Conservation (phyloP, 2,113 vertebrate genomes). For the Sitta europaea region DNA sequence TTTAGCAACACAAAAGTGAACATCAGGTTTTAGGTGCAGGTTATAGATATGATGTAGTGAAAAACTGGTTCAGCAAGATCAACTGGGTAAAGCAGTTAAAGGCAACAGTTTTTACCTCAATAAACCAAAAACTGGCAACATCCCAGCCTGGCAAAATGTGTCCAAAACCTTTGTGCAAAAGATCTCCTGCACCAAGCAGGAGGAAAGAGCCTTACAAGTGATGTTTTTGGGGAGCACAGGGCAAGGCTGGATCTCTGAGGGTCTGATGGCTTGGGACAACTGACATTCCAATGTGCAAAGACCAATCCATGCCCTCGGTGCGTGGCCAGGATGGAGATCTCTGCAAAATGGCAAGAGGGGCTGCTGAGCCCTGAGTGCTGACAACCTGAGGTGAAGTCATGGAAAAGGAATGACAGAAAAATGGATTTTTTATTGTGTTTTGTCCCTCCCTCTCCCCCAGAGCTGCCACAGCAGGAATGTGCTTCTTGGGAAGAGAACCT, state of each 20-base stretch:
- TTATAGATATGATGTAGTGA: not conserved
- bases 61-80: not conserved
- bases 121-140: not conserved
- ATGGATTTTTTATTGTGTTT: not conserved
- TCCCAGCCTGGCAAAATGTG: not conserved
- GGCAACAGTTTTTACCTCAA: not conserved
- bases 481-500: not conserved
- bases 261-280: not conserved
- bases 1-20: not conserved
- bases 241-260: not conserved
- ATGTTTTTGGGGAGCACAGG: not conserved
- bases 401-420: not conserved
- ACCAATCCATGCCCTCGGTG: fast-evolving
- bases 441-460: not conserved
- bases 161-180: not conserved
- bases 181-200: not conserved
- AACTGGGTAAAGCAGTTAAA: not conserved
- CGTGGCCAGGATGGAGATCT: not conserved
- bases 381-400: not conserved
- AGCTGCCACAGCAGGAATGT: not conserved
- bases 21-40: fast-evolving
- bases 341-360: not conserved
- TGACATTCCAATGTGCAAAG: fast-evolving
- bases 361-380: not conserved
- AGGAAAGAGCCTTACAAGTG: not conserved